These are phyloP conservation scores for Pangasianodon hypophthalmus DNA, from an alignment of 2,113 vertebrate species.

Conservation along the genomic window DNA sequence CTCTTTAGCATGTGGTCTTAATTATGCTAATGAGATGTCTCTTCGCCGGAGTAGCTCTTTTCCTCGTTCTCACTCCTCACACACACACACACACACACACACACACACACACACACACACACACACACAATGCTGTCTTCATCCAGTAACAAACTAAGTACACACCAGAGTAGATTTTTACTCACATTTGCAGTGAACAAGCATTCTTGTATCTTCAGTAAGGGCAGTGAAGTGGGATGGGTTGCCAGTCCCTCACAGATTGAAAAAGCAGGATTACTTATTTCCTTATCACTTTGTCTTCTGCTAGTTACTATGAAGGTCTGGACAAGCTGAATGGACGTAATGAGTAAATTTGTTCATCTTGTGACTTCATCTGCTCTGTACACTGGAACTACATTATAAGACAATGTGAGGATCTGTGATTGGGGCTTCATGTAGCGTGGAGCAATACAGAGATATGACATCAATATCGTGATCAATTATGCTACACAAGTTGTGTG, in stretches of 20 bases:
- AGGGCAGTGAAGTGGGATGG: not conserved
- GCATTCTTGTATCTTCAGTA: not conserved
- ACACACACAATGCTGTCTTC: slow-evolving; percentile 39
- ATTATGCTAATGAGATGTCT: slow-evolving; percentile 68
- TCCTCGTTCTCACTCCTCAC: slow-evolving; percentile 48
- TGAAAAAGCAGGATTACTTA: not conserved
- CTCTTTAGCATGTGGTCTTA: slow-evolving; percentile 72
- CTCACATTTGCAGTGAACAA: slow-evolving; percentile 10
- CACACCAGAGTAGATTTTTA: not conserved
- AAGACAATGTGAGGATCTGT: not conserved
- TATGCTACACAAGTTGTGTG: not conserved
- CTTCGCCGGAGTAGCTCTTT: slow-evolving; percentile 54
- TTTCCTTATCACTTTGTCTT: not conserved
- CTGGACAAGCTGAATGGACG: not conserved
- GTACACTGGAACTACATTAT: not conserved
- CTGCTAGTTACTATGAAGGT: not conserved
- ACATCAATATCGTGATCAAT: not conserved
- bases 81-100: not conserved
- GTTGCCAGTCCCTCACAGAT: not conserved
- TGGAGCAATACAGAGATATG: not conserved
- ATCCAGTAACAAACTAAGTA: slow-evolving; percentile 8
- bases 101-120: not conserved
- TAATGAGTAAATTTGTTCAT: not conserved
- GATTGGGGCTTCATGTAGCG: not conserved
- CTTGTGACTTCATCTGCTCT: not conserved